Evolutionary conservation across 2,797 vertebrate genomes (phyloP).

Genomic region (Sardinella longiceps): DNA sequence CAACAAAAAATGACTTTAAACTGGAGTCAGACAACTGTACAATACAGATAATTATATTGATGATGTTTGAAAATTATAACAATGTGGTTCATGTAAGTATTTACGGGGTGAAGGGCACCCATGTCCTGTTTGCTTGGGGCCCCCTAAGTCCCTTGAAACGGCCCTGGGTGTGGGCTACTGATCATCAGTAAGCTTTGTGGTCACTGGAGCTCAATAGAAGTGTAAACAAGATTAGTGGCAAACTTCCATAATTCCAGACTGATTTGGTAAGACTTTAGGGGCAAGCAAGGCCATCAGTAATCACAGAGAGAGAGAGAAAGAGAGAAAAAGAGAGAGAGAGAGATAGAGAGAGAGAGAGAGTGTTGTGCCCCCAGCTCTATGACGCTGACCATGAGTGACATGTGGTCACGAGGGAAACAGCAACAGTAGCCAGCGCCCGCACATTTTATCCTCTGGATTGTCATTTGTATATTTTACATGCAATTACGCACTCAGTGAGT

Average conservation of each 20-base stretch:
- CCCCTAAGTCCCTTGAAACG: background rate
- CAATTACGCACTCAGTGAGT: conserved; percentile 49
- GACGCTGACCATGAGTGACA: conserved; percentile 12
- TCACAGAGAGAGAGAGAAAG: background rate
- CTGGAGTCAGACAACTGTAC: too few relatives aligned
- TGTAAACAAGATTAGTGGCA: background rate
- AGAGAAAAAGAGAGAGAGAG: background rate
- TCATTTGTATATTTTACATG: conserved; percentile 42
- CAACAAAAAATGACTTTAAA: too few relatives aligned
- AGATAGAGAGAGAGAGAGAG: background rate
- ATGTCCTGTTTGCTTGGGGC: too few relatives aligned
- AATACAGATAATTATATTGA: too few relatives aligned
- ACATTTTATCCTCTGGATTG: conserved; percentile 24
- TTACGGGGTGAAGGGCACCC: too few relatives aligned
- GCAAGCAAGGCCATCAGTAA: background rate
- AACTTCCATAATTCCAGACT: background rate
- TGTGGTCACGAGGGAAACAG: conserved; percentile 37
- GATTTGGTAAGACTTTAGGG: background rate
- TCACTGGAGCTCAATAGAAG: background rate
- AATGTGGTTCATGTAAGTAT: too few relatives aligned
- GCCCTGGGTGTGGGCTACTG: background rate
- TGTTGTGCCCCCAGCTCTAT: background rate
- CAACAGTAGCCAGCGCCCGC: conserved; percentile 39
- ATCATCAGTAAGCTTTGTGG: background rate
- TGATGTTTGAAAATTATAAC: too few relatives aligned